Evolutionary conservation across 2,888 invertebrate genomes (phyloP), one percentile per base, ranked within the genome.

Genomic region (Brassicogethes aeneus): DNA sequence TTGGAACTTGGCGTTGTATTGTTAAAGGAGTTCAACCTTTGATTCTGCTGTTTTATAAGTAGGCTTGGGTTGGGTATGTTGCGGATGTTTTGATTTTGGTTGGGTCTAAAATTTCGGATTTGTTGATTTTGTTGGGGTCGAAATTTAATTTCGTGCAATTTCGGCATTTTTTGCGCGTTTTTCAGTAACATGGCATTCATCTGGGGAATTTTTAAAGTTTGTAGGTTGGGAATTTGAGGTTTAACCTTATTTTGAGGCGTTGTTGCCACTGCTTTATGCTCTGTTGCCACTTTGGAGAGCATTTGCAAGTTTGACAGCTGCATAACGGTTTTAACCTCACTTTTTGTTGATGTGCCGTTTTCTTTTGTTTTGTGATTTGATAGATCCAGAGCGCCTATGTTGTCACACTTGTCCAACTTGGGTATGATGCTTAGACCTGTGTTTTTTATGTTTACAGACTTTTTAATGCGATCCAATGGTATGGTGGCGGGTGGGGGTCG

Each of bases 31-130:
- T 61, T 60, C 15, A 61, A 46, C 30, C 65, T 53, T 41, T 61
- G 66, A 43, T 68, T 69, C 50, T 71, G 70, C 53, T 76, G 75
- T 44, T 77, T 71, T 49, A 73, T 70, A 31, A 79, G 50, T 5
- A 76, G 69, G 38, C 77, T 77, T 3, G 79, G 79, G 62, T 79
- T 79, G 3, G 79, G 79, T 47, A 80, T 79, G 51, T 75, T 78
- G 32, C 79, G 66, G 16, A 79, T 75, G 15, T 72, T 75, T 42
- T 77, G 77, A 55, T 79, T 79, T 58, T 72, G 65, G 53, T 67
- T 64, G 1, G 66, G 65, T 17, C 65, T 49, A 43, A 62, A 48
- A 41, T 52, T 65, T 30, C 64, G 47, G 30, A 62, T 56, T 40
- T 62, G 59, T 1, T 56, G 53, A 8, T n/a, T 23, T 40, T 53